phyloP scores from a whole-genome alignment of 2,888 invertebrate genomes.

The Cinara cedri region DNA sequence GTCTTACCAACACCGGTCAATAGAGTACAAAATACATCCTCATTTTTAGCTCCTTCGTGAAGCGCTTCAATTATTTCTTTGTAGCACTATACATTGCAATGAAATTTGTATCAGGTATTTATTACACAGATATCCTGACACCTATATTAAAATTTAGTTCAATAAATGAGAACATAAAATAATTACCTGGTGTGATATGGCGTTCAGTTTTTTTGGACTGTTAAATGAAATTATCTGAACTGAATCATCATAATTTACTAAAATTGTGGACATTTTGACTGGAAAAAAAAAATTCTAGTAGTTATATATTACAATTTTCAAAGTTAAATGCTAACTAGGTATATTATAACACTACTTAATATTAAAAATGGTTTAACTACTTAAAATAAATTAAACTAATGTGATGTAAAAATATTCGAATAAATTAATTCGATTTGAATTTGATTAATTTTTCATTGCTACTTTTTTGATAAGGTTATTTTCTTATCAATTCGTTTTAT shows the following conservation, averaged over 20 bases:
- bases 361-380: too few species aligned
- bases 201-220: constrained; percentile 45
- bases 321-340: too few species aligned
- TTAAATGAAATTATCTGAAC: constrained; percentile 40
- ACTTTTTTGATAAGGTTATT: too few species aligned
- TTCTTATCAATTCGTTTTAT: too few species aligned
- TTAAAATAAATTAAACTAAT: too few species aligned
- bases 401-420: too few species aligned
- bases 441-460: too few species aligned
- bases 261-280: constrained; percentile 34
- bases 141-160: background rate
- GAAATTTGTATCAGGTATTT: too few species aligned
- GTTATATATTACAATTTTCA: background rate
- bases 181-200: constrained; percentile 37
- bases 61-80: constrained; percentile 39
- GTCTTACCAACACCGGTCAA: constrained; percentile 39
- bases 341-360: too few species aligned
- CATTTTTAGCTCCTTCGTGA: constrained; percentile 26
- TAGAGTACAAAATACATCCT: constrained; percentile 30
- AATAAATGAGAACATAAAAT: background rate
- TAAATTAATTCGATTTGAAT: too few species aligned
- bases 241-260: constrained; percentile 7
- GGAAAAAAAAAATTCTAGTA: background rate
- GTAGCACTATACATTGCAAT: constrained; percentile 27
- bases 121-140: too few species aligned